These are phyloP conservation scores for Papilio machaon DNA, from an alignment of 1,140 invertebrate species.

Conservation along the genomic window DNA sequence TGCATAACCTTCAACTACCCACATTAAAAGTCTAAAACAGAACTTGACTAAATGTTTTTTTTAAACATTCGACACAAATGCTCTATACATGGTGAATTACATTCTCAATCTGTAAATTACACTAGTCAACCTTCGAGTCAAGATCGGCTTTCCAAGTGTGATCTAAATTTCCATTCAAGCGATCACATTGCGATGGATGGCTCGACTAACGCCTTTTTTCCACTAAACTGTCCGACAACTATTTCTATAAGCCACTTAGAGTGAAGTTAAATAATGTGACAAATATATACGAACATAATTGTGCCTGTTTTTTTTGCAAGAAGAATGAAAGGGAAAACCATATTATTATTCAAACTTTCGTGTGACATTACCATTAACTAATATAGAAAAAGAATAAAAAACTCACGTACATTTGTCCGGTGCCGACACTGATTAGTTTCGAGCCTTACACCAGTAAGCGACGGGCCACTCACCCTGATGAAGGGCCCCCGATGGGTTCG, in stretches of 20 bases:
- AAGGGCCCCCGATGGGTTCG: too few relatives aligned
- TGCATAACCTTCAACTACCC: slow-evolving; percentile 14
- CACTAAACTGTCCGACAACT: background rate
- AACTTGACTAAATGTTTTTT: slow-evolving; percentile 19
- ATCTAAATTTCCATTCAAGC: slow-evolving; percentile 50
- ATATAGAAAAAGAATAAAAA: too few relatives aligned
- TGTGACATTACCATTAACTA: too few relatives aligned
- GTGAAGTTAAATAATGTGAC: background rate
- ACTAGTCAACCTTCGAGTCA: slow-evolving; percentile 46
- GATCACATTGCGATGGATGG: slow-evolving; percentile 50
- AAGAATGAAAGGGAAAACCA: too few relatives aligned
- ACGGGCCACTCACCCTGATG: too few relatives aligned
- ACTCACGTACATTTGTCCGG: too few relatives aligned
- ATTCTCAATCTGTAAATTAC: slow-evolving; percentile 42
- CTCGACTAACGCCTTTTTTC: slow-evolving; percentile 38
- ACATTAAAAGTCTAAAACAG: slow-evolving; percentile 20
- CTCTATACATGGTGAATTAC: slow-evolving; percentile 40
- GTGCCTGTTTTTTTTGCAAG: too few relatives aligned
- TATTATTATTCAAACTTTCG: too few relatives aligned
- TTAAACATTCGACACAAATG: slow-evolving; percentile 30
- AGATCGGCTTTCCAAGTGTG: slow-evolving; percentile 48
- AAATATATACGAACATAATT: too few relatives aligned
- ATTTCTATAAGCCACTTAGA: background rate
- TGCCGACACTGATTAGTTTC: too few relatives aligned
- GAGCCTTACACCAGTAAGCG: too few relatives aligned